These are phyloP conservation scores for Cossypha niveicapilla DNA, from an alignment of 2,797 vertebrate species.

Conservation along the genomic window DNA sequence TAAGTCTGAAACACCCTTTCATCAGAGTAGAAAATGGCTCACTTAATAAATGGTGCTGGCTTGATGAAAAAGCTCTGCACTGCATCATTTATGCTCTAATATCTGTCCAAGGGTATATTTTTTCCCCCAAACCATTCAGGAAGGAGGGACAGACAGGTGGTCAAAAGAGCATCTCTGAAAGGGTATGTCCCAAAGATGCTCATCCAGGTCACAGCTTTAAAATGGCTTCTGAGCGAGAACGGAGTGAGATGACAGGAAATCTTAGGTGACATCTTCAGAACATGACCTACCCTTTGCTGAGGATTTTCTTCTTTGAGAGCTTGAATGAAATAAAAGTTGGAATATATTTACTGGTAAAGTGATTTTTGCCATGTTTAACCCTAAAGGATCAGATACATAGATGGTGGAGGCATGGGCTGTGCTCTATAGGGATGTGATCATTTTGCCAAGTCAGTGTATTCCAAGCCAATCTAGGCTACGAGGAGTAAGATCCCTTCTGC, in stretches of 20 bases:
- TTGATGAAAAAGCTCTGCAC: background rate
- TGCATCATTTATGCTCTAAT: background rate
- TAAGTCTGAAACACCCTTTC: too few species aligned
- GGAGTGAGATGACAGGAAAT: fast-evolving
- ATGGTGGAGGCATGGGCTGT: fast-evolving
- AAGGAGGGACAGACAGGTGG: too few species aligned
- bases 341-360: fast-evolving
- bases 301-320: fast-evolving
- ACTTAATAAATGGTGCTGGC: background rate
- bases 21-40: background rate
- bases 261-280: fast-evolving
- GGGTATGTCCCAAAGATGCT: fast-evolving
- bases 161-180: fast-evolving
- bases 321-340: fast-evolving
- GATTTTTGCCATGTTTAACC: fast-evolving
- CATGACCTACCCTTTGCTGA: fast-evolving
- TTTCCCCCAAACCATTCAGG: fast-evolving
- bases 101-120: too few species aligned
- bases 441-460: fast-evolving
- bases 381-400: fast-evolving
- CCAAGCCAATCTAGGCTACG: fast-evolving
- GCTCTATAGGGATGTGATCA: fast-evolving
- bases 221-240: fast-evolving
- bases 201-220: background rate
- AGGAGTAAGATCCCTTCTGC: fast-evolving